Evolutionary conservation across 2,113 vertebrate species (phyloP).

Genomic region (Lagenorhynchus albirostris): DNA sequence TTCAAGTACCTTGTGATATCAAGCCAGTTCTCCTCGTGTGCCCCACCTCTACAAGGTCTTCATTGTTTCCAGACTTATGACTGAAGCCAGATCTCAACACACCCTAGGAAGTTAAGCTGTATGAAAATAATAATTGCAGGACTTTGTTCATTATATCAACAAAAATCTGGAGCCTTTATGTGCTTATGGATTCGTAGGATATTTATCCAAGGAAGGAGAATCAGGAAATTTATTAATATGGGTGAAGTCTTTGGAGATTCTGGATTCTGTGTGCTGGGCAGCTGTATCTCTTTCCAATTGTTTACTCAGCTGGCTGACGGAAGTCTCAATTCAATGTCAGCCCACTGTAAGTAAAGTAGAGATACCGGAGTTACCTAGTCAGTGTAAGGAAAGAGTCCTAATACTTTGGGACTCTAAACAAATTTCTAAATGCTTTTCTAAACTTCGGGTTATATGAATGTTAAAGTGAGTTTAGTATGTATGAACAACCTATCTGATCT

Average conservation of each 20-base stretch:
- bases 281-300: not conserved
- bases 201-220: not conserved
- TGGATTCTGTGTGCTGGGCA: not conserved
- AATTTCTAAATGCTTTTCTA: too few relatives aligned
- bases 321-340: not conserved
- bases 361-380: not conserved
- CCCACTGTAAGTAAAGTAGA: not conserved
- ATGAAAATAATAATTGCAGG: too few relatives aligned
- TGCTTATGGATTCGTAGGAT: not conserved
- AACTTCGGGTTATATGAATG: not conserved
- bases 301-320: not conserved
- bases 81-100: too few relatives aligned
- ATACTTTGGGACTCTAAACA: not conserved
- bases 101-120: too few relatives aligned
- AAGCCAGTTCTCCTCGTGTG: too few relatives aligned
- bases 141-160: not conserved
- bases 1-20: too few relatives aligned
- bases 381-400: not conserved
- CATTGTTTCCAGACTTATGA: too few relatives aligned
- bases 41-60: too few relatives aligned
- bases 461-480: not conserved
- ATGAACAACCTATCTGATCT: not conserved
- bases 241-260: not conserved
- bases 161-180: not conserved
- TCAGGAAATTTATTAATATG: not conserved